These are phyloP conservation scores for Thereva nobilitata DNA, from an alignment of 2,888 invertebrate species.

Conservation along the genomic window DNA sequence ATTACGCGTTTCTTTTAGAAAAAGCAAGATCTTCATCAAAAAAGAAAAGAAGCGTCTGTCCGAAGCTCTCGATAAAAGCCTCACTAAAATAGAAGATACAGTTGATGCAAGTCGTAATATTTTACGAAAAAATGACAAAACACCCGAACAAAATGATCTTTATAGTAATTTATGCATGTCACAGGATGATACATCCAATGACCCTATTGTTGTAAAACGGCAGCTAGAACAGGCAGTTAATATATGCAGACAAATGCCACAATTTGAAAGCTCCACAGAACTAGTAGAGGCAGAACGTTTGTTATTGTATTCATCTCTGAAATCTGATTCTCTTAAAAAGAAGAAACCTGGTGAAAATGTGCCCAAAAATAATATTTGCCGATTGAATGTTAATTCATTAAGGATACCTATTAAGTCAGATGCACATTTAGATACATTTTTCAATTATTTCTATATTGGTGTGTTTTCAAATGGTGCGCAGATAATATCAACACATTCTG, in stretches of 20 bases:
- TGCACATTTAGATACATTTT: conserved; percentile 52
- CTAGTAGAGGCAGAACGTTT: conserved; percentile 61
- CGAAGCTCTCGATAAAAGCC: conserved; percentile 42
- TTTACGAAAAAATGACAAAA: conserved; percentile 13
- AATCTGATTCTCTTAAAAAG: conserved; percentile 36
- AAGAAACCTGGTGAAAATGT: conserved; percentile 18
- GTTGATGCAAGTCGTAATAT: not conserved
- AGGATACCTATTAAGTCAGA: conserved; percentile 51
- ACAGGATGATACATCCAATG: not conserved
- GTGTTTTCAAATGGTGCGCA: conserved; percentile 53
- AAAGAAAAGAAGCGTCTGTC: conserved; percentile 50
- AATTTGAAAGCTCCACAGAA: conserved; percentile 59
- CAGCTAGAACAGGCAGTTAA: conserved; percentile 60
- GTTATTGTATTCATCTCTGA: conserved; percentile 55
- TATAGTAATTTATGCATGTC: conserved; percentile 13
- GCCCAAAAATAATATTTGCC: conserved; percentile 26
- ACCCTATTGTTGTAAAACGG: conserved; percentile 47
- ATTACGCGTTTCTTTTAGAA: conserved; percentile 53
- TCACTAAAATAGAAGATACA: not conserved
- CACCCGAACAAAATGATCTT: conserved; percentile 25
- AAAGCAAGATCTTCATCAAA: conserved; percentile 50
- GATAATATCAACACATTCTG: conserved; percentile 55
- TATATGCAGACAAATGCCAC: conserved; percentile 58
- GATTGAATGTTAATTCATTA: conserved; percentile 43
- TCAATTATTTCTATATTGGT: conserved; percentile 56